Percentiles rank a stretch among this genome's conserved stretches.
Evolutionary conservation across 2,113 vertebrate species (phyloP).

Genomic region (Siphamia tubifer): DNA sequence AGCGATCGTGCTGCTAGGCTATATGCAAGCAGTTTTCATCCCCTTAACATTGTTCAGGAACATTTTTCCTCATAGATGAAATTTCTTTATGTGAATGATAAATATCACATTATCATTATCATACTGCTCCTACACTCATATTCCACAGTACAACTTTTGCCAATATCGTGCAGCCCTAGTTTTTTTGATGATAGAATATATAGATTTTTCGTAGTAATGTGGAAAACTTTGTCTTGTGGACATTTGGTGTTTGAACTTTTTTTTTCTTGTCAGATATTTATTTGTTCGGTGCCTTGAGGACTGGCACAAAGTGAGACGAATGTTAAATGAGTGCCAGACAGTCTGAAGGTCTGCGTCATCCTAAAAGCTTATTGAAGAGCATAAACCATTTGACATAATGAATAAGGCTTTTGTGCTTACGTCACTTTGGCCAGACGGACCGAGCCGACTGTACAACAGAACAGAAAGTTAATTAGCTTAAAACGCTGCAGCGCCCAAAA

Average conservation of each 20-base stretch:
- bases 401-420: slow-evolving; percentile 49
- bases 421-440: slow-evolving; percentile 22
- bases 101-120: too few species aligned
- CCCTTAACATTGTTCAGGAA: too few species aligned
- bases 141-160: too few species aligned
- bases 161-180: too few species aligned
- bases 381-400: slow-evolving; percentile 44
- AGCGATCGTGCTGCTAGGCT: too few species aligned
- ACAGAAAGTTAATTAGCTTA: slow-evolving; percentile 44
- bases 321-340: slow-evolving; percentile 45
- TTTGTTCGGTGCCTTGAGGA: background rate
- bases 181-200: background rate
- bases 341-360: slow-evolving; percentile 55
- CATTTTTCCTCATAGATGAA: too few species aligned
- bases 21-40: too few species aligned
- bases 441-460: slow-evolving; percentile 27
- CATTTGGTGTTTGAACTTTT: too few species aligned
- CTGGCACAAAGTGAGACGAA: background rate
- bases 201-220: background rate
- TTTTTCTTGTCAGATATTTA: too few species aligned
- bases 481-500: slow-evolving; percentile 19
- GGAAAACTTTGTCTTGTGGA: background rate
- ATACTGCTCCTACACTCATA: too few species aligned
- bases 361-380: slow-evolving; percentile 37
- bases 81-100: too few species aligned